phyloP scores from a whole-genome alignment of 2,888 invertebrate genomes.

The Brachypalpus laphriformis region DNA sequence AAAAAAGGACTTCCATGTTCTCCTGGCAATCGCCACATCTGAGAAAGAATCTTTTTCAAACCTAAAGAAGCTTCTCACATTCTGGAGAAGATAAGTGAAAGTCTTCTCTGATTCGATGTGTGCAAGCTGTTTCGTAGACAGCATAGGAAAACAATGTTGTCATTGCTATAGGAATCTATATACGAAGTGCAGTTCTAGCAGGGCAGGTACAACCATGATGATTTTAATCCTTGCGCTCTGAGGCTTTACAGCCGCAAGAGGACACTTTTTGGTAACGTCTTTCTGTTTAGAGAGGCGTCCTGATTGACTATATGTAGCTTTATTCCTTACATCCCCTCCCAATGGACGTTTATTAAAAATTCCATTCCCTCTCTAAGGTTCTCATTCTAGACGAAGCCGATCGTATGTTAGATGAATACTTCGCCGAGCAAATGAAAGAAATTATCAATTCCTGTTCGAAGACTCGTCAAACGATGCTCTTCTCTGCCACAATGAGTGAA shows the following conservation, averaged over 20 bases:
- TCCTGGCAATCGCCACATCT: too few species aligned
- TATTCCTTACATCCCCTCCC: neutral
- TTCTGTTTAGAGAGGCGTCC: slow-evolving; percentile 75
- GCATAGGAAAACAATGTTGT: too few species aligned
- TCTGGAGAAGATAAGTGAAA: too few species aligned
- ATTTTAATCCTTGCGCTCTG: slow-evolving; percentile 83
- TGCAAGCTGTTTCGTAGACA: too few species aligned
- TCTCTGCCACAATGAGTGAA: slow-evolving; percentile 99
- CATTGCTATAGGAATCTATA: too few species aligned
- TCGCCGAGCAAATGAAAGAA: slow-evolving; percentile 99
- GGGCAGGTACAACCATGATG: slow-evolving; percentile 81
- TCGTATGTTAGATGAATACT: slow-evolving; percentile 98
- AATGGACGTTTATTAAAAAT: neutral
- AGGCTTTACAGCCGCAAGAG: slow-evolving; percentile 67
- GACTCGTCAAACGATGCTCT: slow-evolving; percentile 97
- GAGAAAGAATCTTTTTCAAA: too few species aligned
- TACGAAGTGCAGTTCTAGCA: too few species aligned
- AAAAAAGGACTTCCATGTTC: too few species aligned
- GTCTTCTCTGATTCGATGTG: too few species aligned
- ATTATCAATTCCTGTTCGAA: slow-evolving; percentile 96
- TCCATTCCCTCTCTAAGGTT: slow-evolving; percentile 76
- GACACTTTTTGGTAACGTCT: slow-evolving; percentile 46
- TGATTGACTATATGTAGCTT: slow-evolving; percentile 71
- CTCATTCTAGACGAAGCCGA: slow-evolving; percentile 87
- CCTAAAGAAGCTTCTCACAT: too few species aligned